Percentiles rank a stretch among this genome's conserved stretches.
These are phyloP conservation scores for Hydriomena furcata DNA, from an alignment of 2,888 invertebrate species.

Conservation along the genomic window DNA sequence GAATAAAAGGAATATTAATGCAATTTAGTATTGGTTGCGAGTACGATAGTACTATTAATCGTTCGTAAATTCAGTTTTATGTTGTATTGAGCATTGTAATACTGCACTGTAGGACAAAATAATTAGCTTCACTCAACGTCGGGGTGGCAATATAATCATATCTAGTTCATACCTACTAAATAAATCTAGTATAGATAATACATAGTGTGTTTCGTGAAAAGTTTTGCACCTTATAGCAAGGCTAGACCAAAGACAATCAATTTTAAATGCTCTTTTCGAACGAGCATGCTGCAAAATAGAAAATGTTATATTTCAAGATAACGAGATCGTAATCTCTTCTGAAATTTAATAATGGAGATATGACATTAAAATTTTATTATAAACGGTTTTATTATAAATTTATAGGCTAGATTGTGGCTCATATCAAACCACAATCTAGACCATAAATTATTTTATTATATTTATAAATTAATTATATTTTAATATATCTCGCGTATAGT, in stretches of 20 bases:
- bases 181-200: conserved; percentile 48
- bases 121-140: conserved; percentile 47
- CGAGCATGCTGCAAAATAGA: conserved; percentile 56
- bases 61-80: conserved; percentile 47
- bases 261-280: conserved; percentile 60
- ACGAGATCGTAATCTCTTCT: conserved; percentile 66
- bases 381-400: conserved; percentile 35
- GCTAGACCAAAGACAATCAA: conserved; percentile 62
- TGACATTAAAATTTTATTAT: conserved; percentile 53
- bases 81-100: no score
- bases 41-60: conserved; percentile 48
- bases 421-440: no score
- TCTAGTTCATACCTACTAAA: conserved; percentile 50
- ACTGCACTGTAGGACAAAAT: conserved; percentile 63
- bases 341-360: conserved; percentile 70
- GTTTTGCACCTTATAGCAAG: conserved; percentile 63
- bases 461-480: conserved; percentile 2
- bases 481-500: neutral
- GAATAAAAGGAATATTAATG: conserved; percentile 39
- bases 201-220: conserved; percentile 61
- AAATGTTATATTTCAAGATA: conserved; percentile 69
- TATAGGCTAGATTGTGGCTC: conserved; percentile 8
- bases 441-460: neutral
- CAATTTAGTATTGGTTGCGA: conserved; percentile 42
- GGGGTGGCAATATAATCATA: conserved; percentile 48